Evolutionary conservation across 2,797 vertebrate species (phyloP).

Genomic region (Pseudotriccus pelzelni): DNA sequence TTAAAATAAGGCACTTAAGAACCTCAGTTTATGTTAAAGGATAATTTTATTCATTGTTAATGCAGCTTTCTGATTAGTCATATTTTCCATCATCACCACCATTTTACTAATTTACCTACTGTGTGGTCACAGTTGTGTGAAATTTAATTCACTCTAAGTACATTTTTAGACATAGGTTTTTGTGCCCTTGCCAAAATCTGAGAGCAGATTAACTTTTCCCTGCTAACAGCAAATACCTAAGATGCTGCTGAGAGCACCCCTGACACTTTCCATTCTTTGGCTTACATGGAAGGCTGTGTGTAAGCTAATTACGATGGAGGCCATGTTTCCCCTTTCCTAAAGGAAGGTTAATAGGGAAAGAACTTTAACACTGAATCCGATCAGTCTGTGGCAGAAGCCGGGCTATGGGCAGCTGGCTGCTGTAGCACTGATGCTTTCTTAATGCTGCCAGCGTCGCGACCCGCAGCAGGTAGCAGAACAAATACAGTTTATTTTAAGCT

Average conservation of each 20-base stretch:
- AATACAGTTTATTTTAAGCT: neutral
- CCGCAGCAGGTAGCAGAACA: neutral
- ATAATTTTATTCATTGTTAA: conserved; percentile 14
- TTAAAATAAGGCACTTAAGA: neutral
- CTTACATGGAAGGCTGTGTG: neutral
- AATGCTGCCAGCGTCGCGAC: neutral
- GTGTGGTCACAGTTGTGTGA: conserved; percentile 3
- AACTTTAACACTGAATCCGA: neutral
- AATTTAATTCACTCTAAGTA: conserved; percentile 9
- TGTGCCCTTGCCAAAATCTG: conserved; percentile 16
- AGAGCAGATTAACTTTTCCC: conserved; percentile 24
- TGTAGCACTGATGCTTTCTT: neutral
- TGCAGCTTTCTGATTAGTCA: conserved; percentile 10
- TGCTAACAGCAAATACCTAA: neutral
- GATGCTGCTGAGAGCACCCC: neutral
- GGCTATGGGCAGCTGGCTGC: neutral
- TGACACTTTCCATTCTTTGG: conserved; percentile 7
- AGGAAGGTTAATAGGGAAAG: conserved; percentile 44
- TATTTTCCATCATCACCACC: conserved; percentile 15
- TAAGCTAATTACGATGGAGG: neutral
- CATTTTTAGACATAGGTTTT: neutral
- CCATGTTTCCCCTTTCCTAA: neutral
- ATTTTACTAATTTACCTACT: neutral
- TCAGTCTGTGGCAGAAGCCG: neutral
- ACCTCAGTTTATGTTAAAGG: neutral